Base-by-base conservation (phyloP, 2,888 invertebrate species). In the Chesias legatella region DNA sequence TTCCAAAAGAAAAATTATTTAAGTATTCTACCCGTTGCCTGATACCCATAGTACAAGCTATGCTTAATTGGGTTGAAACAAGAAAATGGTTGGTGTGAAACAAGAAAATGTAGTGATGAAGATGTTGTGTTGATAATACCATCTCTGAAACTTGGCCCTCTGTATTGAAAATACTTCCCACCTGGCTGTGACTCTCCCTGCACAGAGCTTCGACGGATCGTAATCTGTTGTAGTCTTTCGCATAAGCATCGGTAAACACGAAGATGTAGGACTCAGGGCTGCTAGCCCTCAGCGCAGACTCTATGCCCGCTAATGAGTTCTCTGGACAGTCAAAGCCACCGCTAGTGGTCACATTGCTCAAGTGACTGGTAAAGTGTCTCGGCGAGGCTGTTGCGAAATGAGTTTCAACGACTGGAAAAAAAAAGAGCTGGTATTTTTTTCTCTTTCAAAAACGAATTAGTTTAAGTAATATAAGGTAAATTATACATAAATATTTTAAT, bases 281-380 rank as follows among this genome's bases (percentile, higher is more conserved):
- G 48, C 80, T 79, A 0, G 60, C 51, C 30, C 57, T 44, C 0
- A 80, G 43, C 0, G 70, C 79, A 35, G 56, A 65, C 43, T 78
- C 66, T 5, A 81, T 67, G 0, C 73, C 81, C 1, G 71, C 54
- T 5, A 82, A 41, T 0, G 77, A 69, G 7, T 75, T 73, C 33
- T 82, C 81, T 0, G 76, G 79, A 7, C 81, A 80, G 0, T 68
- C 67, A 0, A 31, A 25, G 0, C 73, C 73, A 1, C 72, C 73
- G 2, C 45, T 44, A 1, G 49, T 52, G 10, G 49, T 46, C 0
- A 72, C 13, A 1, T 48, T 40, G 33, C 56, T 62, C 0, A 74
- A 3, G 3, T 47, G 43, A 7, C 51, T 40, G 0, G 60, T 3
- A 0, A 73, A 33, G 0, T 56, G 45, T 8, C 25, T 33, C 1